phyloP scores from a whole-genome alignment of 2,797 vertebrate species.

The Rhabdomys pumilio region DNA sequence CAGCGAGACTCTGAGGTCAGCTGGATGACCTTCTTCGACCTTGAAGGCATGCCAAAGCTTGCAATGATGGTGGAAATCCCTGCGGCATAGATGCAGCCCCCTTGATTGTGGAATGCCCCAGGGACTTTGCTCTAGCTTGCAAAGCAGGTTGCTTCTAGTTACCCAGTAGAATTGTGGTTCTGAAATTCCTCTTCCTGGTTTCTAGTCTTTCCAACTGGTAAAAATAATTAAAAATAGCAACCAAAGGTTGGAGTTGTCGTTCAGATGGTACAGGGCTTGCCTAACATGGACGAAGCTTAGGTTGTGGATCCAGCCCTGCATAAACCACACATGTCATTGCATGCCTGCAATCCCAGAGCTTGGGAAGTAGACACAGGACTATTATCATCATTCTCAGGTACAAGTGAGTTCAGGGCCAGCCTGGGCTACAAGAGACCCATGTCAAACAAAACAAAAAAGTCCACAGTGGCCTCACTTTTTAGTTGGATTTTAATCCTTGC shows the following conservation, averaged over 20 bases:
- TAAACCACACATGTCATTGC: neutral
- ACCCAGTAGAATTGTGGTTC: neutral
- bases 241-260: neutral
- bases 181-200: neutral
- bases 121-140: neutral
- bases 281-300: neutral
- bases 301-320: neutral
- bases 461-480: neutral
- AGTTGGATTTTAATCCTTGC: neutral
- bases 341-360: neutral
- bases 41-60: neutral
- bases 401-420: neutral
- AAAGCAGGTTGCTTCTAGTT: neutral
- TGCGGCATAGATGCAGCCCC: neutral
- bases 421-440: neutral
- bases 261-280: neutral
- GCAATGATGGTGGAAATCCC: neutral
- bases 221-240: neutral
- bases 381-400: neutral
- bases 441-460: neutral
- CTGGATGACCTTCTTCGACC: neutral
- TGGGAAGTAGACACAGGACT: neutral
- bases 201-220: neutral
- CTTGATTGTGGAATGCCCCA: neutral
- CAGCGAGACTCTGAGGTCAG: neutral